Evolutionary conservation across 2,113 vertebrate species (phyloP).

Genomic region (Tylochromis polylepis): DNA sequence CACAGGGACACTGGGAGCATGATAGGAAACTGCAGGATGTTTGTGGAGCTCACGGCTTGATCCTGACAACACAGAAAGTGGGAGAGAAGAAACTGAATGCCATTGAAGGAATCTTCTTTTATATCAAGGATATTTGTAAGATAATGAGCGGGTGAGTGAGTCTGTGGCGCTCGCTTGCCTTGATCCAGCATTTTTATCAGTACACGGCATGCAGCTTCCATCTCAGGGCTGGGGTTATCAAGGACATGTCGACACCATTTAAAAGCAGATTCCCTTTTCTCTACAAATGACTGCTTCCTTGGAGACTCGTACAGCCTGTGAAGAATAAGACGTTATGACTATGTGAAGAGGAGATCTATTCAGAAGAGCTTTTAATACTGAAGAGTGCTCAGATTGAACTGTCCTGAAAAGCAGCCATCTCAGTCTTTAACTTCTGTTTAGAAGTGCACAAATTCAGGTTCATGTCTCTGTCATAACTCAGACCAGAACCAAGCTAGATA

Average conservation of each 20-base stretch:
- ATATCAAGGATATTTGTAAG: background rate
- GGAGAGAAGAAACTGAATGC: background rate
- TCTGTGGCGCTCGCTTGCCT: slow-evolving; percentile 51
- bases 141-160: background rate
- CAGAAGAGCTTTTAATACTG: background rate
- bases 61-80: slow-evolving; percentile 66
- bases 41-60: slow-evolving; percentile 68
- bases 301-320: slow-evolving; percentile 78
- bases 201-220: slow-evolving; percentile 72
- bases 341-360: background rate
- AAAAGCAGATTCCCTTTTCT: slow-evolving; percentile 64
- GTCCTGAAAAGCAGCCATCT: background rate
- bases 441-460: background rate
- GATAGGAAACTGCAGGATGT: slow-evolving; percentile 62
- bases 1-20: slow-evolving; percentile 59
- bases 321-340: background rate
- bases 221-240: slow-evolving; percentile 78
- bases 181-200: slow-evolving; percentile 72
- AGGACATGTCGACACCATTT: slow-evolving; percentile 80
- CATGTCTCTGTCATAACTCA: background rate
- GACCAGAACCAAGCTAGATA: background rate
- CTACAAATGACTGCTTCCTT: slow-evolving; percentile 39
- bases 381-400: background rate
- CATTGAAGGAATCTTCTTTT: background rate
- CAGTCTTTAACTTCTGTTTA: background rate